Evolutionary conservation across 2,113 vertebrate genomes (phyloP).

Genomic region (Loxodonta africana): DNA sequence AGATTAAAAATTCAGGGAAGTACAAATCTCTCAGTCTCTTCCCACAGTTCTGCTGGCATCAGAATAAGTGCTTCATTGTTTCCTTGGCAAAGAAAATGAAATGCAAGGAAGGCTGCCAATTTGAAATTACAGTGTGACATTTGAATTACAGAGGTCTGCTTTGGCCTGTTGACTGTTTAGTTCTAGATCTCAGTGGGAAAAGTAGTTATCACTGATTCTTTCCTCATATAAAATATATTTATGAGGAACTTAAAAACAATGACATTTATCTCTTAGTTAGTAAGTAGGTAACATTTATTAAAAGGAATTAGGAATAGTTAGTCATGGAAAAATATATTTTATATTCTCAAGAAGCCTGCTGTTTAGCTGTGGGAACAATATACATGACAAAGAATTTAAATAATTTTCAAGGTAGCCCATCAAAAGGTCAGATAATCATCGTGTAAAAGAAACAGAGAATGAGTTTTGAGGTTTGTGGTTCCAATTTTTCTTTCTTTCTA

Average conservation of each 20-base stretch:
- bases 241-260: constrained; percentile 57
- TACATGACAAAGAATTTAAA: constrained; percentile 40
- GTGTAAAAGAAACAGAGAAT: neutral
- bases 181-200: constrained; percentile 67
- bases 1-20: constrained; percentile 69
- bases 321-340: constrained; percentile 27
- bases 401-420: neutral
- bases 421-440: neutral
- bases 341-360: neutral
- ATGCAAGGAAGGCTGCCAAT: constrained; percentile 71
- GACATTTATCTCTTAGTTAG: constrained; percentile 42
- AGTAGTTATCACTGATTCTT: constrained; percentile 31
- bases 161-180: constrained; percentile 58
- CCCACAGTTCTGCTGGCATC: constrained; percentile 75
- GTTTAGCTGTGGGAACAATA: constrained; percentile 27
- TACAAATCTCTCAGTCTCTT: constrained; percentile 65
- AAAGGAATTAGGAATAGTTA: constrained; percentile 57
- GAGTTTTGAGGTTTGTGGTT: constrained; percentile 1
- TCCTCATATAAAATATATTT: constrained; percentile 47
- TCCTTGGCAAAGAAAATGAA: constrained; percentile 68
- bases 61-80: constrained; percentile 79
- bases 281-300: constrained; percentile 59
- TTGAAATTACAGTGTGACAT: constrained; percentile 73
- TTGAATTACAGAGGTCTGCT: constrained; percentile 77
- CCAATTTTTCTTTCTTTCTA: constrained; percentile 24